Percentiles rank a stretch among this genome's conserved stretches.
These are phyloP conservation scores for Campoplex capitator DNA, from an alignment of 2,888 invertebrate species.

Conservation along the genomic window DNA sequence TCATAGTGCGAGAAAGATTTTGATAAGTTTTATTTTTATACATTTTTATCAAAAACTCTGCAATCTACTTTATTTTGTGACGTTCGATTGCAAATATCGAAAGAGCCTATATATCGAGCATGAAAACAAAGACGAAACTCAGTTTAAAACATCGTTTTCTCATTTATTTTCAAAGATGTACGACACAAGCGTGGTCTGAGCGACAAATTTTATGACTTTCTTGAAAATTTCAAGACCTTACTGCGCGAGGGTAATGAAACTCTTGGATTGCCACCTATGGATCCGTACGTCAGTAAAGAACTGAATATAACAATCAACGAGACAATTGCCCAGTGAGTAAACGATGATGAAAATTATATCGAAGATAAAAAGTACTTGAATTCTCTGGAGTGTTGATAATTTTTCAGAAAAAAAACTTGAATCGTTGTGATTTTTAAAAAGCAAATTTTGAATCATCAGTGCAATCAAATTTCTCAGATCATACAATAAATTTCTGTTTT, in stretches of 20 bases:
- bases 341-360: background rate
- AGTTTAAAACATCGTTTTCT: background rate
- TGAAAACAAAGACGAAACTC: background rate
- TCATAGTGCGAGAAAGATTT: background rate
- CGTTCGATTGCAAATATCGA: background rate
- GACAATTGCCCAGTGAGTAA: constrained; percentile 36
- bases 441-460: too few relatives aligned
- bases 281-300: constrained; percentile 69
- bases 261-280: constrained; percentile 75
- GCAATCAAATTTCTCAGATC: too few relatives aligned
- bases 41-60: background rate
- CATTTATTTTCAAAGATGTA: constrained; percentile 14
- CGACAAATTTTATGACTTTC: constrained; percentile 45
- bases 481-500: too few relatives aligned
- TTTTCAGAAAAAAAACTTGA: too few relatives aligned
- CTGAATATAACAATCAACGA: constrained; percentile 46
- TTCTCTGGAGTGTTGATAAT: too few relatives aligned
- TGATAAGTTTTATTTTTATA: background rate
- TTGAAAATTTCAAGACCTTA: constrained; percentile 54
- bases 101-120: background rate
- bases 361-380: background rate
- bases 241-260: constrained; percentile 73
- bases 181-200: background rate
- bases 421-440: too few relatives aligned
- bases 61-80: background rate